Evolutionary conservation across 2,113 vertebrate genomes (phyloP).

Genomic region (Albula glossodonta): DNA sequence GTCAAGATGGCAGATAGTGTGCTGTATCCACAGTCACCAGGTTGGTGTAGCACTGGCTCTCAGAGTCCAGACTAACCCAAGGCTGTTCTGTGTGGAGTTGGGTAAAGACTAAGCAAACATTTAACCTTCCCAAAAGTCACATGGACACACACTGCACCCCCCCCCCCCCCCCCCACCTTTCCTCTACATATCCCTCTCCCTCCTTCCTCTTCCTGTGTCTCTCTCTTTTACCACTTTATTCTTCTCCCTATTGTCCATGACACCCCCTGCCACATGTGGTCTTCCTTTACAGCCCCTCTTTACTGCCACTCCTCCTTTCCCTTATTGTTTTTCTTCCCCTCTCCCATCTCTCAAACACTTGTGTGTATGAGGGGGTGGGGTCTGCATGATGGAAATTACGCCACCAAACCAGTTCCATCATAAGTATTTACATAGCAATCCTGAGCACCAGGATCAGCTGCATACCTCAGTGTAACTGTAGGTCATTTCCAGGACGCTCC

Average conservation of each 20-base stretch:
- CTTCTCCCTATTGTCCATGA: background rate
- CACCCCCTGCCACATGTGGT: background rate
- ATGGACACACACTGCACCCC: background rate
- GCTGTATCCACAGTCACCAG: background rate
- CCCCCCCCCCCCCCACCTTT: background rate
- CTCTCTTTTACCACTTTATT: background rate
- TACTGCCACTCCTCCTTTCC: background rate
- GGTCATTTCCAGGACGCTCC: conserved; percentile 28
- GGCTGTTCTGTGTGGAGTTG: background rate
- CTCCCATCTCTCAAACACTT: background rate
- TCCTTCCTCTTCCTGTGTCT: background rate
- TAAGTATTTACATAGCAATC: background rate
- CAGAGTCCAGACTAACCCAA: background rate
- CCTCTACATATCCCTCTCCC: background rate
- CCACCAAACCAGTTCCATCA: background rate
- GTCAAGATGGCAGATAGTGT: background rate
- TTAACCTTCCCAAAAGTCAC: background rate
- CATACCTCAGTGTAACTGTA: conserved; percentile 11
- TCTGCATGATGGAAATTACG: background rate
- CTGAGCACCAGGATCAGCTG: background rate
- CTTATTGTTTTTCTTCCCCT: background rate
- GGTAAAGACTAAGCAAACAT: background rate
- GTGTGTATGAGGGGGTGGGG: background rate
- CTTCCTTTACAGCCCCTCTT: background rate
- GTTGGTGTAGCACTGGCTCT: background rate